Conservation (phyloP, 2,888 invertebrate genomes). For the Girardia tigrina region DNA sequence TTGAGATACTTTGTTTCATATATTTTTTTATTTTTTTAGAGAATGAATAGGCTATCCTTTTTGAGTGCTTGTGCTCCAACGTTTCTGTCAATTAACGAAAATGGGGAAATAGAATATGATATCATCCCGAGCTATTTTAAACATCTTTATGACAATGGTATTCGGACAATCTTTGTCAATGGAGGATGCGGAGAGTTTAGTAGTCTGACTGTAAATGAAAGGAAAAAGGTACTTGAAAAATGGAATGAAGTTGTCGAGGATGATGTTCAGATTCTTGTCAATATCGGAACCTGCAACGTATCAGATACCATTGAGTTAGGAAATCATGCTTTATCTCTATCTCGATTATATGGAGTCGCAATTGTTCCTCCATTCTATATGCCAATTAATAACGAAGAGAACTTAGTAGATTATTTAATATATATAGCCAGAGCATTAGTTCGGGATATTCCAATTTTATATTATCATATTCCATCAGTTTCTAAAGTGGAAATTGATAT, state of each 20-base stretch:
- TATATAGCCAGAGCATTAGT: not conserved
- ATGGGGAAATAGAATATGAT: not conserved
- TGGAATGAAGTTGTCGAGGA: not conserved
- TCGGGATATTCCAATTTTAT: not conserved
- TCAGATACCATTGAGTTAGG: not conserved
- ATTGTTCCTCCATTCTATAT: not conserved
- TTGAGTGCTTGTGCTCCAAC: not conserved
- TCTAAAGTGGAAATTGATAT: not conserved
- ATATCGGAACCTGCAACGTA: not conserved
- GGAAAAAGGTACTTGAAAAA: not conserved
- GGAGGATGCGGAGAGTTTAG: constrained; percentile 24
- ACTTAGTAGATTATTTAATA: not conserved
- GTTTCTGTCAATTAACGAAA: not conserved
- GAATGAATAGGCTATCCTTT: not conserved
- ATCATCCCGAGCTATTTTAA: not conserved
- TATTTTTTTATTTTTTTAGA: no score
- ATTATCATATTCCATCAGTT: constrained; percentile 16
- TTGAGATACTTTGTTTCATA: no score
- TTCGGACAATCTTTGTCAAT: constrained; percentile 8
- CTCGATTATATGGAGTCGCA: not conserved
- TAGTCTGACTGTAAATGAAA: not conserved
- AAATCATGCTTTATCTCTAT: not conserved
- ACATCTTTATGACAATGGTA: not conserved
- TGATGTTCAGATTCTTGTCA: constrained; percentile 8
- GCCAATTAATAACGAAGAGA: not conserved